Base-by-base conservation (phyloP, 2,113 vertebrate genomes). In the Phycodurus eques region DNA sequence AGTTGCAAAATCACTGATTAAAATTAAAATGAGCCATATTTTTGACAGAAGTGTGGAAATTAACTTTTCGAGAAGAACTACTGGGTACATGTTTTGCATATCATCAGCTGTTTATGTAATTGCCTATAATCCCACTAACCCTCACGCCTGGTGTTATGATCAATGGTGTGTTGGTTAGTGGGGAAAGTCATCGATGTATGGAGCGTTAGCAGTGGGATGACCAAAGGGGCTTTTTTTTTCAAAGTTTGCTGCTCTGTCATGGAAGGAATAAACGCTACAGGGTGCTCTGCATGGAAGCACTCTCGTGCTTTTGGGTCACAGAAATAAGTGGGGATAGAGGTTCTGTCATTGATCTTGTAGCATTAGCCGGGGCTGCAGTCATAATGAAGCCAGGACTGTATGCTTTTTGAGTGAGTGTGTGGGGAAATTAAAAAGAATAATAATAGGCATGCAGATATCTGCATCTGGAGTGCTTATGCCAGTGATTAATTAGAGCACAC, bases 341-440 rank as follows among this genome's bases (percentile, higher is more conserved):
- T 66, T 85, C 78, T 82, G 88, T 84, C 87, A 91, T 83, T 90
- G 89, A 90, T 89, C 83, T 71, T 75, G 78, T 87, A 80, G 83
- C 79, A 81, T 90, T 86, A 88, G 81, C 80, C 67, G 63, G 71
- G 68, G 74, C 82, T 80, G 76, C 75, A 79, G 77, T 83, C 57
- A 74, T 86, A 89, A 86, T 85, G 76, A 88, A 83, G 62, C 77
- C 62, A 62, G 35, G 57, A 66, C 44, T 79, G 67, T 75, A 46
- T 31, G 74, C 27, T 65, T 39, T 68, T 60, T 72, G 63, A 70
- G 63, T 71, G 33, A 35, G 69, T 72, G 44, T 65, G 63, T 63
- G 68, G 59, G 74, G 69, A 68, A 19, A 67, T 56, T 74, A 67
- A 81, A 67, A 73, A 70, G 75, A 82, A 54, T 27, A 27, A 27